Evolutionary conservation across 2,888 invertebrate genomes (phyloP), one percentile per base, ranked within the genome.

Genomic region (Lithophane semibrunnea): DNA sequence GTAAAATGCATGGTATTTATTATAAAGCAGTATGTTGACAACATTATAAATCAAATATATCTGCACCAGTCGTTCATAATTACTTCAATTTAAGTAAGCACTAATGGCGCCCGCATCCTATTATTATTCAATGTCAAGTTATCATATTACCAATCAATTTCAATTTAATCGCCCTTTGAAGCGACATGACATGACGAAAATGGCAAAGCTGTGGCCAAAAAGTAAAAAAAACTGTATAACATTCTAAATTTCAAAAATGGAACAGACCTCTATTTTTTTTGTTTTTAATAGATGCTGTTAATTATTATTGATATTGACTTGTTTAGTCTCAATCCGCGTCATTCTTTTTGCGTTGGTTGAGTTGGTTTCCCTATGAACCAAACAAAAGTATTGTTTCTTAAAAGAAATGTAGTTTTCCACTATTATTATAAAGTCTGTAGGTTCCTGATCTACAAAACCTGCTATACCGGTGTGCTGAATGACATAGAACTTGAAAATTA

Each of bases 401-500:
- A 47, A 60, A n/a, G 10, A 58, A 73, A 73, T 24, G 42, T 44
- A 71, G 24, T 60, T 80, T 68, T 80, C 47, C 52, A 71, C 56
- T 44, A 47, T 52, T 61, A 56, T 80, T 60, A 24, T 66, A 73
- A 77, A 63, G 61, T 88, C 61, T 77, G 79, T 78, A 75, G 82
- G 84, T 82, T 85, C 82, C 82, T 77, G 80, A 79, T 81, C 84
- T 80, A 89, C 75, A 86, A 89, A 94, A 94, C 93, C 92, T 88
- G 93, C 88, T 88, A 79, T 70, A 90, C 92, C 89, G 87, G 93
- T 91, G 89, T 88, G 87, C 86, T 84, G 85, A 91, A 92, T 94
- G 94, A 93, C 95, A 95, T 93, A 94, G 93, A 95, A 95, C 95
- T 95, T 95, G 95, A 94, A 94, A 93, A 94, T 95, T 95, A 87